These are phyloP conservation scores for Elachura formosa DNA, from an alignment of 2,113 vertebrate species.

Conservation along the genomic window DNA sequence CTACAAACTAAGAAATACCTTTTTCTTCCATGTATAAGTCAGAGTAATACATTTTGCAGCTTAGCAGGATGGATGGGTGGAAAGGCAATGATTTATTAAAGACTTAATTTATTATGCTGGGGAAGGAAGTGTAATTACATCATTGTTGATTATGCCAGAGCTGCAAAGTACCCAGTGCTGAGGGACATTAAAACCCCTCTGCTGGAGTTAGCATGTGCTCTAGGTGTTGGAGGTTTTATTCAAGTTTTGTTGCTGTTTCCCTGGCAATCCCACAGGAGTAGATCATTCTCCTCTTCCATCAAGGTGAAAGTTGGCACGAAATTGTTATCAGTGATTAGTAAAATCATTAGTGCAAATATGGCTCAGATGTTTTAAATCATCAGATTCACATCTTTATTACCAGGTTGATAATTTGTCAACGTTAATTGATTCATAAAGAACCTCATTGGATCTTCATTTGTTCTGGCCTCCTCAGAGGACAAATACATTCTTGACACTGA, in stretches of 20 bases:
- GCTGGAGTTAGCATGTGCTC: background rate
- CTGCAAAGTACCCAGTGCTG: background rate
- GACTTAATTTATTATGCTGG: conserved; percentile 1
- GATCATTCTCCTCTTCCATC: conserved; percentile 14
- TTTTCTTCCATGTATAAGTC: background rate
- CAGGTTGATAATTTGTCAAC: conserved; percentile 34
- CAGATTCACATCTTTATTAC: conserved; percentile 42
- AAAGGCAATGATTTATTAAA: conserved; percentile 30
- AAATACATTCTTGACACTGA: background rate
- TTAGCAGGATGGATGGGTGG: conserved; percentile 1
- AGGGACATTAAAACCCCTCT: conserved; percentile 16
- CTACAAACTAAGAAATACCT: background rate
- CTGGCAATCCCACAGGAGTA: background rate
- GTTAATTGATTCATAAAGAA: conserved; percentile 56
- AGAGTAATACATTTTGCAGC: background rate
- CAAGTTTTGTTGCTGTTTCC: background rate
- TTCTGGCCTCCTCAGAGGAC: conserved; percentile 34
- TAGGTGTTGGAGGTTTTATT: background rate
- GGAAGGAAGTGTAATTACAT: conserved; percentile 15
- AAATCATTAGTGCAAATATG: conserved; percentile 45
- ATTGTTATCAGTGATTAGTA: conserved; percentile 36
- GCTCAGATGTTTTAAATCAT: conserved; percentile 59
- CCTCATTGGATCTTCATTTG: conserved; percentile 43
- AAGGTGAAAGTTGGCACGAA: conserved; percentile 50
- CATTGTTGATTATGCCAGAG: conserved; percentile 6